Conservation (phyloP, 1,140 invertebrate genomes). For the Calliphora vicina region DNA sequence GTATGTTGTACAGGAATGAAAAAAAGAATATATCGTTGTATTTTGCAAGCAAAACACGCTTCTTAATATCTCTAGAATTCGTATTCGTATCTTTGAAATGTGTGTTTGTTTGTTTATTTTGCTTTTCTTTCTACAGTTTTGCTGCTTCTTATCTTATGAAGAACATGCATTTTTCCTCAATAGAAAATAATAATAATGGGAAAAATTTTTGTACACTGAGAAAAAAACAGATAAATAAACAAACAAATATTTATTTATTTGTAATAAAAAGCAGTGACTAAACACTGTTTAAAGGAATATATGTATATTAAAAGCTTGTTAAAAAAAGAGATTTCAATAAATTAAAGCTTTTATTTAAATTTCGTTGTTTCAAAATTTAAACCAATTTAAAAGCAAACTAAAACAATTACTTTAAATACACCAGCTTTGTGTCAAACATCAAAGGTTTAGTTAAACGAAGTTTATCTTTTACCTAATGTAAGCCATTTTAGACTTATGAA, state of each 20-base stretch:
- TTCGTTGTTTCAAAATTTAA: too few species aligned
- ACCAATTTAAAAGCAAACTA: too few species aligned
- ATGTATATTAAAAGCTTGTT: too few species aligned
- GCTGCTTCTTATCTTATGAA: neutral
- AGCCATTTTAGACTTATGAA: too few species aligned
- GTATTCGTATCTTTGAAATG: neutral
- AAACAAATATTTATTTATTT: neutral
- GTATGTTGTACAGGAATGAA: neutral
- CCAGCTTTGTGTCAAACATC: too few species aligned
- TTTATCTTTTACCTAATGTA: too few species aligned
- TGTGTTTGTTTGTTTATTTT: neutral
- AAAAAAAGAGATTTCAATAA: too few species aligned
- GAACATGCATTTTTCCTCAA: neutral
- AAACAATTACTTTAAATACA: too few species aligned
- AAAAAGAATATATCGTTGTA: neutral
- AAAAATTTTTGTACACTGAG: neutral
- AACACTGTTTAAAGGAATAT: too few species aligned
- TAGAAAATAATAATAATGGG: neutral
- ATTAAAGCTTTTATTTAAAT: too few species aligned
- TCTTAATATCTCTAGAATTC: neutral
- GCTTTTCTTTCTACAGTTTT: neutral
- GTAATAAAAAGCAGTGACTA: too few species aligned
- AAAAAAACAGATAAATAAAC: neutral
- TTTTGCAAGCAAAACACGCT: neutral
- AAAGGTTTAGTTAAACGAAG: too few species aligned